Conservation (phyloP, 2,113 vertebrate species). For the Nothocercus nigrocapillus region DNA sequence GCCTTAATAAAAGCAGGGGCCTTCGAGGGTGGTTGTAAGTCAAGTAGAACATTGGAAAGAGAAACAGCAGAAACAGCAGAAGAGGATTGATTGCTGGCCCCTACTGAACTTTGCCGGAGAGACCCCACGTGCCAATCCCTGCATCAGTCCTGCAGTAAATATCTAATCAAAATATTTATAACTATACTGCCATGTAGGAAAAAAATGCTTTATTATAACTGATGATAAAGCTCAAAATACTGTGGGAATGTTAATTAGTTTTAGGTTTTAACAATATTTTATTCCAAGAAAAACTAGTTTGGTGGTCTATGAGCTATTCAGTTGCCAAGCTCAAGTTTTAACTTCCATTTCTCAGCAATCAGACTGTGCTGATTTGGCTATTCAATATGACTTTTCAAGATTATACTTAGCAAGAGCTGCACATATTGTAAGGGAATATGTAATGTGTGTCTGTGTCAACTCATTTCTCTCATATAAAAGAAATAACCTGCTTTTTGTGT, state of each 20-base stretch:
- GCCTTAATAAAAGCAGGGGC: conserved; percentile 6
- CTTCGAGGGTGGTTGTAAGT: background rate
- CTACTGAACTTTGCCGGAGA: background rate
- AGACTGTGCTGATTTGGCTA: background rate
- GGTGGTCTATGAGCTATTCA: background rate
- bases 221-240: background rate
- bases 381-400: background rate
- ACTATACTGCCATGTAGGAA: background rate
- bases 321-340: background rate
- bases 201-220: background rate
- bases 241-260: background rate
- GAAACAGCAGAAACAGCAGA: background rate
- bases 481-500: background rate
- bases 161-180: background rate
- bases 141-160: background rate
- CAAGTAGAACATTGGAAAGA: background rate
- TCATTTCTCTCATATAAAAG: background rate
- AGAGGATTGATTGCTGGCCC: background rate
- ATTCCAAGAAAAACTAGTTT: background rate
- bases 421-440: background rate
- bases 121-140: background rate
- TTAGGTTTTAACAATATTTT: background rate
- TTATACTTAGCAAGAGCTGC: background rate
- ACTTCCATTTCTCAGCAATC: background rate
- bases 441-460: background rate